Base-by-base conservation (phyloP, 2,797 vertebrate genomes). In the Australoheros facetus region DNA sequence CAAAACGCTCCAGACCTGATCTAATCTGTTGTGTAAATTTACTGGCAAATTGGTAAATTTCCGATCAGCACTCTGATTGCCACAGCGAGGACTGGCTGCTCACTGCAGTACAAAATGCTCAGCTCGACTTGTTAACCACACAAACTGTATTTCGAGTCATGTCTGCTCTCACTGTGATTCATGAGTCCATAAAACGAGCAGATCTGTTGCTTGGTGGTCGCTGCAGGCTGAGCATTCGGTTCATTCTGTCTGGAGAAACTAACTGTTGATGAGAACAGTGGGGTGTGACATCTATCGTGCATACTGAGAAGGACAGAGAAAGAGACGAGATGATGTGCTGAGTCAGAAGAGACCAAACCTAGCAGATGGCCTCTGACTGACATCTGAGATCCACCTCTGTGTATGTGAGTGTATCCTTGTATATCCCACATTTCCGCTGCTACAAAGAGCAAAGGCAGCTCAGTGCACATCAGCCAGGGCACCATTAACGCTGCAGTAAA, bases 301-400 rank as follows among this genome's bases (percentile, higher is more conserved):
- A 30, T 42, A n/a, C 3, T n/a, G 64, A 69, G 16, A 30, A 19
- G 13, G 34, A 75, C 5, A 59, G 12, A 71, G 55, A 48, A 66
- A 71, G 48, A 51, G 58, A 21, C 69, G 48, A 69, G 71, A 45
- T 17, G 73, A 82, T 54, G 76, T 86, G 82, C 85, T 88, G 87
- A 89, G 82, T 91, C 89, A 89, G 82, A 62, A 55, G 71, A 73
- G 60, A 73, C 23, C 30, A 79, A 71, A 57, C 78, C 9, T 66
- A 53, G 69, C 75, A 58, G 64, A 73, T 58, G 2, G 73, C 72
- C 55, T 58, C 62, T 85, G 85, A 87, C 76, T 80, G 80, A 84
- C 75, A 81, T 75, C 73, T 37, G 64, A 23, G 70, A 85, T 74
- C 26, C 51, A 56, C 34, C 45, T 75, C 4, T n/a, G n/a, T 60